phyloP scores from a whole-genome alignment of 1,140 invertebrate genomes.

The Vanessa tameamea region DNA sequence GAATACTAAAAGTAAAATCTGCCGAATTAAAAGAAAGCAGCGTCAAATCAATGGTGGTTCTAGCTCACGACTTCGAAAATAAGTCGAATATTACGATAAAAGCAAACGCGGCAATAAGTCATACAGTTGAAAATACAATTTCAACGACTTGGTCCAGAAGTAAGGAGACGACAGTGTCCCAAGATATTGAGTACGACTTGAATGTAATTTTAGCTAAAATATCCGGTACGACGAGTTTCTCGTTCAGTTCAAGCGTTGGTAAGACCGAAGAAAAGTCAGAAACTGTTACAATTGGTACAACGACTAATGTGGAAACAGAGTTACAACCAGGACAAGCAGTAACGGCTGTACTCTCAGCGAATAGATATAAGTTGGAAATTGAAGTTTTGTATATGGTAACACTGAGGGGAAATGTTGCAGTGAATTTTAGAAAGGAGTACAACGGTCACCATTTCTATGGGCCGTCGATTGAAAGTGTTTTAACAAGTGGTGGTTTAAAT shows the following conservation, averaged over 20 bases:
- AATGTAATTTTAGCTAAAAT: constrained; percentile 53
- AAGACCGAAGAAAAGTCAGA: constrained; percentile 57
- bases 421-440: constrained; percentile 52
- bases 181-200: constrained; percentile 57
- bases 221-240: constrained; percentile 47
- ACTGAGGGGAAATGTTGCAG: constrained; percentile 56
- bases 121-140: constrained; percentile 61
- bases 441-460: constrained; percentile 64
- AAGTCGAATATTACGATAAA: constrained; percentile 55
- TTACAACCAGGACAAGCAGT: constrained; percentile 58
- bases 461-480: constrained; percentile 52
- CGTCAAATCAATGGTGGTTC: constrained; percentile 46
- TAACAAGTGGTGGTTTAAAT: constrained; percentile 48
- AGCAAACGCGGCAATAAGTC: constrained; percentile 65
- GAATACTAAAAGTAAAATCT: constrained; percentile 56
- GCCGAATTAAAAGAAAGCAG: constrained; percentile 46
- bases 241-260: constrained; percentile 51
- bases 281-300: constrained; percentile 55
- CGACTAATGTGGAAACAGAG: constrained; percentile 58
- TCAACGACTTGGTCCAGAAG: constrained; percentile 55
- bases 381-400: constrained; percentile 52
- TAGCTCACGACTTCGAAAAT: constrained; percentile 65
- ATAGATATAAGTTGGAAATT: constrained; percentile 52
- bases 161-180: constrained; percentile 46
- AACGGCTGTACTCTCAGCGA: constrained; percentile 58